phyloP scores from a whole-genome alignment of 2,888 invertebrate species.

The Eugnorisma glareosa region DNA sequence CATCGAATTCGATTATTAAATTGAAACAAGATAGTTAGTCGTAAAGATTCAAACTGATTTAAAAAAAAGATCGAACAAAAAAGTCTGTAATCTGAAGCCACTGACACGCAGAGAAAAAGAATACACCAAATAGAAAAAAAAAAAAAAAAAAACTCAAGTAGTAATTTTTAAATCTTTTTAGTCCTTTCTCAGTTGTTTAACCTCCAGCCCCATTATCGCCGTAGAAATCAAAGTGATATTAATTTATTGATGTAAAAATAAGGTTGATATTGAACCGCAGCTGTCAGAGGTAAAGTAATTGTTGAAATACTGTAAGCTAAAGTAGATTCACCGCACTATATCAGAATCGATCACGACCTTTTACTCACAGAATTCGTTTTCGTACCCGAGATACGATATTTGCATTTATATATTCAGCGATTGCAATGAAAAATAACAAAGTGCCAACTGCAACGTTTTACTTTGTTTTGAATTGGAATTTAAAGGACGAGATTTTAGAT shows the following conservation, averaged over 20 bases:
- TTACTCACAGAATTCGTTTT: constrained; percentile 35
- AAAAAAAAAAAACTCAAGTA: background rate
- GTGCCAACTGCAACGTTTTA: constrained; percentile 21
- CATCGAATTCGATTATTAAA: background rate
- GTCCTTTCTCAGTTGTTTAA: background rate
- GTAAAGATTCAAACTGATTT: background rate
- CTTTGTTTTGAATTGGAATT: constrained; percentile 26
- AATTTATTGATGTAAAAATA: background rate
- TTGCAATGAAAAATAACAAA: constrained; percentile 49
- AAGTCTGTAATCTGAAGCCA: background rate
- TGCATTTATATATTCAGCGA: constrained; percentile 49
- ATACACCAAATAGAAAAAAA: background rate
- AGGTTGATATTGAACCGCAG: background rate
- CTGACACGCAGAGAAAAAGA: constrained; percentile 2
- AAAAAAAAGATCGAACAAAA: background rate
- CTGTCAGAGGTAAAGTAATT: background rate
- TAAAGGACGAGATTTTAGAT: constrained; percentile 4
- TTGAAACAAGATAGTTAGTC: constrained; percentile 4
- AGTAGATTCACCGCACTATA: constrained; percentile 22
- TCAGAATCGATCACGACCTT: constrained; percentile 52
- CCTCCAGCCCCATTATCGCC: background rate
- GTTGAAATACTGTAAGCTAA: background rate
- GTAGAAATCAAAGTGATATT: background rate
- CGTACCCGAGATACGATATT: constrained; percentile 32
- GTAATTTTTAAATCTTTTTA: constrained; percentile 15